Percentiles rank a stretch among this genome's conserved stretches.
Conservation (phyloP, 2,797 vertebrate species). For the Ammospiza maritima region DNA sequence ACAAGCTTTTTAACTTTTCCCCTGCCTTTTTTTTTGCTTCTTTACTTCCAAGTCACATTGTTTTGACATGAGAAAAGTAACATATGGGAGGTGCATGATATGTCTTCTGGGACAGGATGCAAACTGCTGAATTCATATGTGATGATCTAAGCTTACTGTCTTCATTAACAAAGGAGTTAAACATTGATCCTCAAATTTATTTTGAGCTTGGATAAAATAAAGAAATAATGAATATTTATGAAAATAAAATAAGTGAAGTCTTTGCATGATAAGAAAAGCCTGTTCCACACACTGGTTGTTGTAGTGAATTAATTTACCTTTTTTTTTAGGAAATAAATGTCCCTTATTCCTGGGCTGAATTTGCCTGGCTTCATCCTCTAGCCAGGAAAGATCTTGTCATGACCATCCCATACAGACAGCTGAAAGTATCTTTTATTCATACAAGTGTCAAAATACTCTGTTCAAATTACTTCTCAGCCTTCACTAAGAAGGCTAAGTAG, state of each 20-base stretch:
- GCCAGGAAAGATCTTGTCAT: neutral
- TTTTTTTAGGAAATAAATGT: neutral
- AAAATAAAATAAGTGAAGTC: neutral
- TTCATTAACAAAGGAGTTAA: neutral
- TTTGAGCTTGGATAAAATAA: neutral
- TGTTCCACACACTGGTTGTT: neutral
- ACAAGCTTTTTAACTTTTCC: neutral
- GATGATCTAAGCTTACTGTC: neutral
- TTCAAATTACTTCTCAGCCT: conserved; percentile 10
- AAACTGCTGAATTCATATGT: neutral
- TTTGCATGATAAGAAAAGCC: neutral
- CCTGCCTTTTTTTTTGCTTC: neutral
- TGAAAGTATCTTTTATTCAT: neutral
- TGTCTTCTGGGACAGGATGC: neutral
- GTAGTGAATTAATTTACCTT: neutral
- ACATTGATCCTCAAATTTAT: neutral
- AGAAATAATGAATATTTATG: neutral
- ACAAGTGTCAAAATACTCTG: neutral
- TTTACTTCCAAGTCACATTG: neutral
- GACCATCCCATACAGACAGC: neutral
- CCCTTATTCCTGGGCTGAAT: neutral
- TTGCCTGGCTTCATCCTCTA: neutral
- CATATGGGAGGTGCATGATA: rapidly evolving
- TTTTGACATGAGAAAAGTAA: neutral
- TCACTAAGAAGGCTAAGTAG: neutral